Evolutionary conservation across 2,797 vertebrate species (phyloP), one percentile per base, ranked within the genome.

Genomic region (Gallinago stenura): DNA sequence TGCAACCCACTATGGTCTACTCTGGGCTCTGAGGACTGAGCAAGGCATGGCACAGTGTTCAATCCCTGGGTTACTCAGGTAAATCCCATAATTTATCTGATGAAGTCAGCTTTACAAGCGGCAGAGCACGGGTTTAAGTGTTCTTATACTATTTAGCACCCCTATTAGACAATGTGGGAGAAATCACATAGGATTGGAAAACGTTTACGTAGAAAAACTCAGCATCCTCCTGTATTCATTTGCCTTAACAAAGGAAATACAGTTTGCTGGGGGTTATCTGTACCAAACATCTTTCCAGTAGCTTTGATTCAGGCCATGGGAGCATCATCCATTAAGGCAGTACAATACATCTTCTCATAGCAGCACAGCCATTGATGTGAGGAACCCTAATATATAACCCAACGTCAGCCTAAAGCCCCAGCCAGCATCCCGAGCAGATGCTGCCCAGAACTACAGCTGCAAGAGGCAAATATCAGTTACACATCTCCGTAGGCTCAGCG

Each of bases 1-100:
- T 0, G 0, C 56, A 60, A 35, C 8, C 20, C 0, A 0, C 33
- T 25, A 0, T 0, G 0, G 30, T 51, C 69, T 71, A n/a, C 13
- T 9, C 26, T 31, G 43, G 69, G 57, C 35, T 37, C 61, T 46
- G 53, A 69, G 61, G 39, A 43, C 30, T 26, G 19, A 66, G 37
- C 19, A 17, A 71, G 35, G 35, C 20, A 54, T 1, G 8, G 56
- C 28, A 81, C 16, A 2, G 2, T 1, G 5, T 37, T 53, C 78
- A 75, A 30, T 46, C 19, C 3, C 54, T 43, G 45, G 9, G 26
- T 39, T 61, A 69, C n/a, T 46, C 19, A 6, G 15, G 24, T 31
- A 70, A 87, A 64, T 56, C 71, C 41, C 48, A 3, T 6, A 3
- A 48, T 46, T 79, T 33, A 54, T 16, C 56, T 16, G 45, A 61